phyloP scores from a whole-genome alignment of 92 coral and sea anemone genomes.

The Heliopora coerulea region DNA sequence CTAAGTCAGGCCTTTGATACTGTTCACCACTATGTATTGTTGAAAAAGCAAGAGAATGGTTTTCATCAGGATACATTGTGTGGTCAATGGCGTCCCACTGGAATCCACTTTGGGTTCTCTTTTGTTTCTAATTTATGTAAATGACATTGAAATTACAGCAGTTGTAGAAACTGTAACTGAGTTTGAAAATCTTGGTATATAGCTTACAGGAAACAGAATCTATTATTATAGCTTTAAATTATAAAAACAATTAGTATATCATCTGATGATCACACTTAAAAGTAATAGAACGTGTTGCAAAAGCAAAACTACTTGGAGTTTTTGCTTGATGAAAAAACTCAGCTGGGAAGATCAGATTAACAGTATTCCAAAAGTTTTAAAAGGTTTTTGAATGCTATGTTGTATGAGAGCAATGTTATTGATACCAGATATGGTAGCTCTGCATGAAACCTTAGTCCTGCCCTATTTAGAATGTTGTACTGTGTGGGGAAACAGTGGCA shows the following conservation, averaged over 20 bases:
- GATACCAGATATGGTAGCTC: background rate
- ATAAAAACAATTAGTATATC: background rate
- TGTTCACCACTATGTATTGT: constrained; percentile 8
- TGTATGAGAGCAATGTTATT: background rate
- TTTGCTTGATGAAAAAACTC: constrained; percentile 2
- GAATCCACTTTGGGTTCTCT: constrained; percentile 10
- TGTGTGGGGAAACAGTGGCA: constrained; percentile 1
- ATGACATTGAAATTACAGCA: constrained; percentile 10
- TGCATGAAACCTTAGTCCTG: background rate
- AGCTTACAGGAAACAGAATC: constrained; percentile 1
- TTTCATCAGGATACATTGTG: constrained; percentile 20
- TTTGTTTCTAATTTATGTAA: constrained; percentile 12
- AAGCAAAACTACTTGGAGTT: constrained; percentile 16
- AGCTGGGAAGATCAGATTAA: constrained; percentile 11
- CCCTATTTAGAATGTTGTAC: too few relatives aligned
- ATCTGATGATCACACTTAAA: background rate
- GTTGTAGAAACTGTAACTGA: constrained; percentile 9
- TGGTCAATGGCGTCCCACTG: constrained; percentile 14
- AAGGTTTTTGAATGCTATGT: background rate
- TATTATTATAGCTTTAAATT: constrained; percentile 2
- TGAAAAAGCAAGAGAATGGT: background rate
- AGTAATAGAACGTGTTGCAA: constrained; percentile 9
- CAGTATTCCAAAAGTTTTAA: background rate
- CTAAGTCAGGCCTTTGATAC: constrained; percentile 25
- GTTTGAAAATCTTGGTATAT: background rate